Percentiles rank a stretch among this genome's conserved stretches.
These are phyloP conservation scores for Taenaris catops DNA, from an alignment of 2,888 invertebrate species.

Conservation along the genomic window DNA sequence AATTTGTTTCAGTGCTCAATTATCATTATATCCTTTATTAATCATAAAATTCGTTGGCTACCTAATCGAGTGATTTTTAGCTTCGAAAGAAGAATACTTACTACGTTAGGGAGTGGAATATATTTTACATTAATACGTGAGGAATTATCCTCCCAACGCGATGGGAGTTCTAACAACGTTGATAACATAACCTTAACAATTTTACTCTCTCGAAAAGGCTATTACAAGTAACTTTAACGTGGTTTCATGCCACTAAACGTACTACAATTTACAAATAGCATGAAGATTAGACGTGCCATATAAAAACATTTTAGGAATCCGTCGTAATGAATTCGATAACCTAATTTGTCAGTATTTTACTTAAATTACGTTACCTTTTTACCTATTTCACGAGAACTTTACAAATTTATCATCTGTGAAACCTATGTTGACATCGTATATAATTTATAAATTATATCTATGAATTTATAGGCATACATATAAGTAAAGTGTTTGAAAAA, in stretches of 20 bases:
- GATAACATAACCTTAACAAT: slow-evolving; percentile 1
- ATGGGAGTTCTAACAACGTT: slow-evolving; percentile 11
- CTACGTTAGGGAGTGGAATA: slow-evolving; percentile 65
- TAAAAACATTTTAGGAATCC: slow-evolving; percentile 19
- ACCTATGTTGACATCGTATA: too few species aligned
- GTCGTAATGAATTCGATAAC: slow-evolving; percentile 18
- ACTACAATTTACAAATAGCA: slow-evolving; percentile 25
- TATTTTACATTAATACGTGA: slow-evolving; percentile 33
- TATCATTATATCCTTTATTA: slow-evolving; percentile 48
- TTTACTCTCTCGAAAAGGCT: slow-evolving; percentile 1
- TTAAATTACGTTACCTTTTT: too few species aligned
- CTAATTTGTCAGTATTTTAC: slow-evolving; percentile 16
- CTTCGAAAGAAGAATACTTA: slow-evolving; percentile 45
- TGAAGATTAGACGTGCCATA: slow-evolving; percentile 32
- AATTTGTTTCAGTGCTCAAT: slow-evolving; percentile 69
- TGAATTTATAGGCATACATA: too few species aligned
- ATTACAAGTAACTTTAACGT: slow-evolving; percentile 8
- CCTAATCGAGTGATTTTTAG: slow-evolving; percentile 56
- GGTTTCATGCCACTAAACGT: slow-evolving; percentile 3
- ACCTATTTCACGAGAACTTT: too few species aligned
- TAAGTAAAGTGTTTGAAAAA: too few species aligned
- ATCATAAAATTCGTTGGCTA: slow-evolving; percentile 75
- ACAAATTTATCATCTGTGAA: too few species aligned
- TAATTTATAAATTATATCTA: too few species aligned
- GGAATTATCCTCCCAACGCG: slow-evolving; percentile 7